Conservation (phyloP, 35 echinoderm and acorn worm genomes). For the Anneissia japonica region DNA sequence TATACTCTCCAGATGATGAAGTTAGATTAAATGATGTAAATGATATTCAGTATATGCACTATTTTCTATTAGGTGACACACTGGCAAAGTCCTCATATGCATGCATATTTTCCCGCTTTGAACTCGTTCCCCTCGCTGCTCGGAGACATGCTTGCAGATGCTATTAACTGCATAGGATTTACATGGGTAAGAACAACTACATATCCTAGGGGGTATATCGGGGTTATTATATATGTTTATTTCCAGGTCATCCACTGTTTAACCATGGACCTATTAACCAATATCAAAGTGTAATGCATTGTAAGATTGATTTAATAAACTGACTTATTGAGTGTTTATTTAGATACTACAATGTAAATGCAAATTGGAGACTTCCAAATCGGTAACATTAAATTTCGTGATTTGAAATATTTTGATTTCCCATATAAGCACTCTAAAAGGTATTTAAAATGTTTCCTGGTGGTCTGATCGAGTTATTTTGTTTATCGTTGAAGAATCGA, state of each 20-base stretch:
- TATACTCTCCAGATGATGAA: too few species aligned
- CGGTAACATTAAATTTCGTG: background rate
- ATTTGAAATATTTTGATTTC: background rate
- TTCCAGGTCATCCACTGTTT: too few species aligned
- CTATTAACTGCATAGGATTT: slow-evolving; percentile 86
- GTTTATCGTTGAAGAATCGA: background rate
- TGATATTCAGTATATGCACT: too few species aligned
- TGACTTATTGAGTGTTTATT: too few species aligned
- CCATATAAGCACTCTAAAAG: background rate
- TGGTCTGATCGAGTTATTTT: background rate
- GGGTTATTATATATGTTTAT: too few species aligned
- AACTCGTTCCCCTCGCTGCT: slow-evolving; percentile 84
- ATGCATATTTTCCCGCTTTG: slow-evolving; percentile 81
- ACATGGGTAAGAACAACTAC: slow-evolving; percentile 97
- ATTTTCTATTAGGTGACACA: slow-evolving; percentile 69
- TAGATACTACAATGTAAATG: too few species aligned
- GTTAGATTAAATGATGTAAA: too few species aligned
- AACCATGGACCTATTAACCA: too few species aligned
- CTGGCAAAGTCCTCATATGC: slow-evolving; percentile 94
- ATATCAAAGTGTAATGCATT: too few species aligned
- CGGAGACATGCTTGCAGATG: slow-evolving; percentile 95
- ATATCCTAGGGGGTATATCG: too few species aligned
- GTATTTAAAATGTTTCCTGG: background rate
- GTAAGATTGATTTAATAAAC: too few species aligned
- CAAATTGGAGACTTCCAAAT: background rate